These are phyloP conservation scores for Trichosurus vulpecula DNA, from an alignment of 2,797 vertebrate species.

Conservation along the genomic window DNA sequence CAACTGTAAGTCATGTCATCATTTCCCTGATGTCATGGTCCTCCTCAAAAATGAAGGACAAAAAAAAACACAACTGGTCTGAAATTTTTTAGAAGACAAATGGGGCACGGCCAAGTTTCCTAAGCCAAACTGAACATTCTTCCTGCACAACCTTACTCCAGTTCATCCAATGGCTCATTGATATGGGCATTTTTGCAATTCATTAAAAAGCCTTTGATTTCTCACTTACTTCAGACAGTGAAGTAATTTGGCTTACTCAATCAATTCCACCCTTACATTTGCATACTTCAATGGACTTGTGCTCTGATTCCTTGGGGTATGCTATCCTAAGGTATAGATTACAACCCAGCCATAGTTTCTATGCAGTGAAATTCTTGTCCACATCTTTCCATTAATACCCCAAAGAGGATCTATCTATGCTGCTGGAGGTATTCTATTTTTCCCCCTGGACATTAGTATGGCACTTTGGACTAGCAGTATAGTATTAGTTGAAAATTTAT, in stretches of 20 bases:
- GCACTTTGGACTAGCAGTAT: not conserved
- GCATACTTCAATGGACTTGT: not conserved
- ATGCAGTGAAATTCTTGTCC: not conserved
- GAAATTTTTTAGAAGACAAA: not conserved
- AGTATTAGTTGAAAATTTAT: not conserved
- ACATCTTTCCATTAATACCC: not conserved
- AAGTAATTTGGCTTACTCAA: not conserved
- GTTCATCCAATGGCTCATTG: not conserved
- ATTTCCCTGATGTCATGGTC: too few species aligned
- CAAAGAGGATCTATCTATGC: not conserved
- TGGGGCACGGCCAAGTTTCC: not conserved
- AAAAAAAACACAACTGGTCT: too few species aligned
- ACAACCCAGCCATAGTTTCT: not conserved
- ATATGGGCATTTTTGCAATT: not conserved
- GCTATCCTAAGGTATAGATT: not conserved
- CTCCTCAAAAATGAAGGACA: too few species aligned
- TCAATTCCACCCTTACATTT: not conserved
- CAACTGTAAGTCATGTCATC: too few species aligned
- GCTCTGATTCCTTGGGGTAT: not conserved
- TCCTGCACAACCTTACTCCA: not conserved
- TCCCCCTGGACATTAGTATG: not conserved
- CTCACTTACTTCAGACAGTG: not conserved
- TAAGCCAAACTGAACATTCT: not conserved
- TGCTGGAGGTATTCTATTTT: not conserved
- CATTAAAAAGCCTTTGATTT: not conserved